phyloP scores from a whole-genome alignment of 37 sponge, comb jelly and placozoan species.

The Halichondria panicea region DNA sequence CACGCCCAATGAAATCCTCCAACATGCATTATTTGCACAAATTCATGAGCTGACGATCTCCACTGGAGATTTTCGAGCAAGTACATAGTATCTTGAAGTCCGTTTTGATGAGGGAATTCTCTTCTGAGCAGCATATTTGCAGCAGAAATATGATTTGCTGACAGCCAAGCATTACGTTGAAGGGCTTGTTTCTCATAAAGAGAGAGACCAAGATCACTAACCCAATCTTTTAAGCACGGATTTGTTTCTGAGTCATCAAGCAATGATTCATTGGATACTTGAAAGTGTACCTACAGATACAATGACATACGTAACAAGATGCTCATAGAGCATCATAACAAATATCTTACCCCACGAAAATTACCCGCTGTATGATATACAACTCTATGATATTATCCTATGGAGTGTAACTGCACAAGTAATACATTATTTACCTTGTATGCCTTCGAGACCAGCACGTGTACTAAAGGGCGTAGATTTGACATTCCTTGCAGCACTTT shows the following conservation, averaged over 20 bases:
- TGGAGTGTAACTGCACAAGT: no score
- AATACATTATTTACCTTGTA: no score
- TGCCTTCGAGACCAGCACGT: no score
- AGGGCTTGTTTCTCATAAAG: not conserved
- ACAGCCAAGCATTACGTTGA: not conserved
- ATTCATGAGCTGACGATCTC: not conserved
- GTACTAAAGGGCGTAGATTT: no score
- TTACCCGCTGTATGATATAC: no score
- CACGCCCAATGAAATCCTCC: slow-evolving; percentile 1
- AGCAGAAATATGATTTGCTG: not conserved
- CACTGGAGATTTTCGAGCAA: not conserved
- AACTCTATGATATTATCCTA: no score
- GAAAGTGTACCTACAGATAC: no score
- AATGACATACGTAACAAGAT: no score
- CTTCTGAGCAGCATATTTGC: not conserved
- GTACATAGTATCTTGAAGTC: not conserved
- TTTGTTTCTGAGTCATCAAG: not conserved
- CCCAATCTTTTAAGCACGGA: not conserved
- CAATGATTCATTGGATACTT: no score
- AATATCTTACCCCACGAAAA: no score
- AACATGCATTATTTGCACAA: not conserved
- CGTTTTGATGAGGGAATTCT: not conserved
- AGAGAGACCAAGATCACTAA: not conserved
- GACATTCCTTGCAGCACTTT: no score
- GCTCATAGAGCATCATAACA: no score